Conservation (phyloP, 2,113 vertebrate species). For the Trichomycterus rosablanca region DNA sequence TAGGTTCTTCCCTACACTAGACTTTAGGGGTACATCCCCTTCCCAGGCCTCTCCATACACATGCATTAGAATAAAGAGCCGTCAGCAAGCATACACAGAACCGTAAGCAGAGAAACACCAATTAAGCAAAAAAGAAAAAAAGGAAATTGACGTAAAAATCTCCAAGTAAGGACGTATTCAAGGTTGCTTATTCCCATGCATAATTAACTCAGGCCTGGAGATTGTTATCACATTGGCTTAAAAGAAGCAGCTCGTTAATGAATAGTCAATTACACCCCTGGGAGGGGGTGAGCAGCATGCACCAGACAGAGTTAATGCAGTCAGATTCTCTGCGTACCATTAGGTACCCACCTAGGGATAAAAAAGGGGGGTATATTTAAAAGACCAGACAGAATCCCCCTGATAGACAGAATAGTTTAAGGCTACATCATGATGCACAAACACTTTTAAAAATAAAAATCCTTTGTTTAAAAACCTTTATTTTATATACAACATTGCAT, state of each 20-base stretch:
- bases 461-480: too few species aligned
- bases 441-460: too few species aligned
- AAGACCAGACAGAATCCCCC: neutral
- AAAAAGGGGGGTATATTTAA: neutral
- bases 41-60: too few species aligned
- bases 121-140: conserved; percentile 28
- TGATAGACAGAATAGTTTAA: too few species aligned
- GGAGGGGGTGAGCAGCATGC: neutral
- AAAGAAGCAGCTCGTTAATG: conserved; percentile 35
- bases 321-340: conserved; percentile 22
- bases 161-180: conserved; percentile 32
- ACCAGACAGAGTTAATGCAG: conserved; percentile 35
- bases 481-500: too few species aligned
- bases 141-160: conserved; percentile 39
- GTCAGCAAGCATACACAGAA: conserved; percentile 25
- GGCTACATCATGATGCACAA: too few species aligned
- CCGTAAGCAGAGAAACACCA: conserved; percentile 23
- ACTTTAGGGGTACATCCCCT: too few species aligned
- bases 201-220: conserved; percentile 40
- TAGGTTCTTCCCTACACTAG: too few species aligned
- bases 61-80: conserved; percentile 14
- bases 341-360: conserved; percentile 10
- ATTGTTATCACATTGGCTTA: conserved; percentile 38
- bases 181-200: conserved; percentile 40
- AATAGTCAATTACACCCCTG: conserved; percentile 43